These are phyloP conservation scores for Alcedo quadribrachys DNA, from an alignment of 2,797 vertebrate species.

Conservation along the genomic window DNA sequence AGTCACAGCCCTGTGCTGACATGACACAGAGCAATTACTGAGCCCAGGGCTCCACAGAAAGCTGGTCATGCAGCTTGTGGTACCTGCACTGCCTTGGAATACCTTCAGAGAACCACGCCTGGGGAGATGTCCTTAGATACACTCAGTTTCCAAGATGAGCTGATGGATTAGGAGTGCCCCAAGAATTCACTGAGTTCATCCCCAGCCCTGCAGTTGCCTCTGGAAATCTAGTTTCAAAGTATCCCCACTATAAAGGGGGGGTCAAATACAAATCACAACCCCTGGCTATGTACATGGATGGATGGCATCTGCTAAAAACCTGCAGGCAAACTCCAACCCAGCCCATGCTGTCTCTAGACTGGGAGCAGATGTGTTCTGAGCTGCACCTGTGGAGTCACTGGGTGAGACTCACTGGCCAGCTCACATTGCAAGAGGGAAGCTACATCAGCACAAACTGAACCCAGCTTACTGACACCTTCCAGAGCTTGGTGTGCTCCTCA, in stretches of 20 bases:
- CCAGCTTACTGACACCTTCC: neutral
- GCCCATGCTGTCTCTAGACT: neutral
- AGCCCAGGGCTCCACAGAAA: neutral
- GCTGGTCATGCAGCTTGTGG: neutral
- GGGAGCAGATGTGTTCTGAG: neutral
- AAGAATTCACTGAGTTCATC: neutral
- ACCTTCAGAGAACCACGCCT: neutral
- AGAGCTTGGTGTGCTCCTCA: neutral
- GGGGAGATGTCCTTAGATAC: neutral
- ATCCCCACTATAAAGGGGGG: neutral
- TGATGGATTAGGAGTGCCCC: neutral
- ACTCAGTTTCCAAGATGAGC: neutral
- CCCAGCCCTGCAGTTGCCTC: neutral
- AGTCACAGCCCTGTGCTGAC: neutral
- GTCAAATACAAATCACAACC: neutral
- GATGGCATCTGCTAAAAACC: neutral
- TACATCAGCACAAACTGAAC: neutral
- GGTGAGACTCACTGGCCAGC: neutral
- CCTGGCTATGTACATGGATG: rapidly evolving
- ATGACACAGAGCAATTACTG: neutral
- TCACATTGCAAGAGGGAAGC: neutral
- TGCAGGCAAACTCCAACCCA: neutral
- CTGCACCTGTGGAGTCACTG: neutral
- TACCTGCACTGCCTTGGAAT: neutral
- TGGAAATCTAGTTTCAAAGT: neutral